A percentile compares a stretch with the other conserved stretches of the same genome.
Evolutionary conservation across 2,888 invertebrate genomes (phyloP).

Genomic region (Rambutsinella grinnellia): DNA sequence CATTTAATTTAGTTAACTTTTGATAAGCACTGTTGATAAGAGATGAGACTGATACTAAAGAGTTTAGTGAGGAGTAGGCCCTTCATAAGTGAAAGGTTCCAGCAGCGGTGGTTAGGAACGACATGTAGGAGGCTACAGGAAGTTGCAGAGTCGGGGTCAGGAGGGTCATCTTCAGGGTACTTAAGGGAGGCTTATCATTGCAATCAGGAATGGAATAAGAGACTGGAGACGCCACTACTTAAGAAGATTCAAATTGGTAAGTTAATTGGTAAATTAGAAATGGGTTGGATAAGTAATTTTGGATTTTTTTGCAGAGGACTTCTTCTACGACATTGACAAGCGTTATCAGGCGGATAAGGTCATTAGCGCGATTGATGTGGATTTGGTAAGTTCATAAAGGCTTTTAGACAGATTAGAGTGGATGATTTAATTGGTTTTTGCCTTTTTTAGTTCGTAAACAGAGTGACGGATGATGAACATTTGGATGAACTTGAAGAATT

Average conservation of each 20-base stretch:
- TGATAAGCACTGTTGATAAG: neutral
- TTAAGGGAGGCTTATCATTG: conserved; percentile 82
- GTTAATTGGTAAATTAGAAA: too few species aligned
- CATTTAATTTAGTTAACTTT: too few species aligned
- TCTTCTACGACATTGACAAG: conserved; percentile 80
- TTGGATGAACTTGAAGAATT: conserved; percentile 82
- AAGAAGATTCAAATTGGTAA: conserved; percentile 73
- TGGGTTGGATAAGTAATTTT: too few species aligned
- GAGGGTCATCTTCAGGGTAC: conserved; percentile 69
- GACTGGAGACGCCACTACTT: conserved; percentile 76
- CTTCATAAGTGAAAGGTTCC: too few species aligned
- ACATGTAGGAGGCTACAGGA: neutral
- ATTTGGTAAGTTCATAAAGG: conserved; percentile 72
- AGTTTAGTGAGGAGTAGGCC: neutral
- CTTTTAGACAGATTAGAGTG: too few species aligned
- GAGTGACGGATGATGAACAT: conserved; percentile 73
- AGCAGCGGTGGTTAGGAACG: conserved; percentile 13
- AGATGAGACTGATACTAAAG: neutral
- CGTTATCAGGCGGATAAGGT: conserved; percentile 75
- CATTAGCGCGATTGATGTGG: conserved; percentile 84
- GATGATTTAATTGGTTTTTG: neutral
- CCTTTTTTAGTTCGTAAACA: conserved; percentile 76
- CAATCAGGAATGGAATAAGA: conserved; percentile 78
- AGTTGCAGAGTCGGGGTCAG: neutral
- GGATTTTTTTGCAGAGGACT: conserved; percentile 72